phyloP scores from a whole-genome alignment of 2,797 vertebrate genomes.

The Microctenopoma lineatum region DNA sequence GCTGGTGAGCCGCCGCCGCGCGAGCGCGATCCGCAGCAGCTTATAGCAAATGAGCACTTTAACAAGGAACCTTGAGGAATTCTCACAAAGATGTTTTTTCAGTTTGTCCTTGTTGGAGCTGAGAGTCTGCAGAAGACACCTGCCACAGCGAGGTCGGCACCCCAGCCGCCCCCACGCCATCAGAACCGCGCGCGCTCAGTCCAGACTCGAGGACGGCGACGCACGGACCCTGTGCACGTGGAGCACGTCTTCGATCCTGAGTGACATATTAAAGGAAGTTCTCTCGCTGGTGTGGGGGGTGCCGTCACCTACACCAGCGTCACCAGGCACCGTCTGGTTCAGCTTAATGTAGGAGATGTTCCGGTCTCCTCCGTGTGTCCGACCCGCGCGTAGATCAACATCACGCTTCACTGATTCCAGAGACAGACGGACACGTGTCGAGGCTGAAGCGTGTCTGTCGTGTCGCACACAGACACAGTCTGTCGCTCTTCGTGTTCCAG shows the following conservation, averaged over 20 bases:
- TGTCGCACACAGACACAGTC: background rate
- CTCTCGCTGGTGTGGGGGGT: too few species aligned
- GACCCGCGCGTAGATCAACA: background rate
- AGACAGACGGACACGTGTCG: background rate
- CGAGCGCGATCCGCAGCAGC: constrained; percentile 18
- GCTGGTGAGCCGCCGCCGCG: constrained; percentile 37
- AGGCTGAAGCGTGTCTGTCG: constrained; percentile 8
- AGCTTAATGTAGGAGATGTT: too few species aligned
- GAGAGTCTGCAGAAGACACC: constrained; percentile 37
- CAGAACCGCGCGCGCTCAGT: constrained; percentile 41
- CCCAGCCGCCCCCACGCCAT: constrained; percentile 50
- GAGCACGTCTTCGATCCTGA: too few species aligned
- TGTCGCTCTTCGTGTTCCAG: background rate
- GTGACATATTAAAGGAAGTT: too few species aligned
- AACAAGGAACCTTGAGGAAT: constrained; percentile 59
- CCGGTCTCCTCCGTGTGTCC: too few species aligned
- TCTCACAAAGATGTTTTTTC: constrained; percentile 17
- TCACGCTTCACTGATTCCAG: background rate
- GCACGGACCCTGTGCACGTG: too few species aligned
- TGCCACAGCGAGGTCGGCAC: constrained; percentile 58
- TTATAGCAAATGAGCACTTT: constrained; percentile 35
- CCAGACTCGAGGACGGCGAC: too few species aligned
- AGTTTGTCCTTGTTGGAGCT: constrained; percentile 56
- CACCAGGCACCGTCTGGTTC: too few species aligned
- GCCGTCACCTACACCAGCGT: too few species aligned